Conservation (phyloP, 92 coral and sea anemone species). For the Phenganax marumi region DNA sequence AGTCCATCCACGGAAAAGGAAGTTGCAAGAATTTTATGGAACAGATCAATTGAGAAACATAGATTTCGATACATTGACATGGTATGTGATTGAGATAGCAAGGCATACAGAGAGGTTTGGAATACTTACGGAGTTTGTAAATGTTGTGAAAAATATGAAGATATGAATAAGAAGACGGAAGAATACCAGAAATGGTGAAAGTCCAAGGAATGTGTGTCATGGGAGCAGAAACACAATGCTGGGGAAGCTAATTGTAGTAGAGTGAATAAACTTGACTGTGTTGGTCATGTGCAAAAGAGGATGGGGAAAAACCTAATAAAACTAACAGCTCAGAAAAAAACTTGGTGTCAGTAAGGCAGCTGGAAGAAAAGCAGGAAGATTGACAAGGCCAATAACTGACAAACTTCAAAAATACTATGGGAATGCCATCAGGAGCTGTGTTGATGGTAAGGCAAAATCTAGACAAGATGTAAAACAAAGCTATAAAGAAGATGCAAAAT, state of each 20-base stretch:
- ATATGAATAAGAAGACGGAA: conserved; percentile 29
- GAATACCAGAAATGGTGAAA: conserved; percentile 42
- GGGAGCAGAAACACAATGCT: conserved; percentile 39
- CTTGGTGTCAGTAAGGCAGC: conserved; percentile 32
- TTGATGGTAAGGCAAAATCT: conserved; percentile 31
- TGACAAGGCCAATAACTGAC: conserved; percentile 45
- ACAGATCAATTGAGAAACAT: conserved; percentile 21
- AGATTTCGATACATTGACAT: conserved; percentile 37
- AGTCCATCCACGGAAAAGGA: conserved; percentile 36
- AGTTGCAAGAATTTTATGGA: conserved; percentile 33
- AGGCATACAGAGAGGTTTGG: conserved; percentile 34
- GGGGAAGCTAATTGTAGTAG: conserved; percentile 26
- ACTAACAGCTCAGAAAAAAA: conserved; percentile 33
- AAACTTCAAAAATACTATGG: conserved; percentile 44
- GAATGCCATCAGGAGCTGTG: conserved; percentile 44
- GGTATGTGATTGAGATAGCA: conserved; percentile 45
- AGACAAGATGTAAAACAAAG: conserved; percentile 18
- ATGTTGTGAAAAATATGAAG: conserved; percentile 36
- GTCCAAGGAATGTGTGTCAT: conserved; percentile 26
- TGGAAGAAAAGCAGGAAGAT: conserved; percentile 49
- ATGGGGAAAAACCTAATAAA: conserved; percentile 42
- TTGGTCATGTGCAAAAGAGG: conserved; percentile 49
- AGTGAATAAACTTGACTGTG: conserved; percentile 47
- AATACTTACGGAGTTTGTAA: conserved; percentile 32
- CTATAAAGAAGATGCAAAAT: conserved; percentile 32